Evolutionary conservation across 2,888 invertebrate genomes (phyloP).

Genomic region (Octonoba sinensis): DNA sequence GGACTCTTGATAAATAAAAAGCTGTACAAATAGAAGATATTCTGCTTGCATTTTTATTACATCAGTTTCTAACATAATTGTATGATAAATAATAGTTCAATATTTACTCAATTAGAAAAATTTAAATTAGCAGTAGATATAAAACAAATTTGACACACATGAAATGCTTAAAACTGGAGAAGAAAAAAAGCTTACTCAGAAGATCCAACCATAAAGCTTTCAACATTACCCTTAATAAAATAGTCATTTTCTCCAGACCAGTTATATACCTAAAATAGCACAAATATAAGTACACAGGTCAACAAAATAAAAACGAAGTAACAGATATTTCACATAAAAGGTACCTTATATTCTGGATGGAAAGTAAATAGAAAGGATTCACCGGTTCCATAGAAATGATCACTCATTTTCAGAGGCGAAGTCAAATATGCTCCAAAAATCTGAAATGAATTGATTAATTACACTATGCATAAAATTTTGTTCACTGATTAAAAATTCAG

Average conservation of each 20-base stretch:
- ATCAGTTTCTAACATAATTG: no score
- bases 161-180: no score
- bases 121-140: no score
- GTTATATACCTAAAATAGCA: conserved; percentile 81
- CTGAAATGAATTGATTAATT: conserved; percentile 72
- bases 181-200: conserved; percentile 84
- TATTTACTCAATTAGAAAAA: no score
- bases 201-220: conserved; percentile 94
- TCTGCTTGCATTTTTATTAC: no score
- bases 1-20: no score
- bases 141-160: no score
- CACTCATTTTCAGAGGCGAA: conserved; percentile 90
- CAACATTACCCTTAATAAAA: conserved; percentile 96
- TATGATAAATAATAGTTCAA: no score
- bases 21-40: no score
- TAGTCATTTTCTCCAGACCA: conserved; percentile 99
- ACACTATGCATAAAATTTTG: no score
- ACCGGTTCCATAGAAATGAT: conserved; percentile 98
- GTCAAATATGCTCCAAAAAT: conserved; percentile 97
- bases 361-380: conserved; percentile 94
- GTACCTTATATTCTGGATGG: conserved; percentile 77
- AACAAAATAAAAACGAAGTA: neutral
- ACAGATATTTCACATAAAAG: neutral
- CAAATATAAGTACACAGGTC: no score
- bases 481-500: no score